Conservation (phyloP, 1,140 invertebrate genomes). For the Stenopsyche tienmushanensis region DNA sequence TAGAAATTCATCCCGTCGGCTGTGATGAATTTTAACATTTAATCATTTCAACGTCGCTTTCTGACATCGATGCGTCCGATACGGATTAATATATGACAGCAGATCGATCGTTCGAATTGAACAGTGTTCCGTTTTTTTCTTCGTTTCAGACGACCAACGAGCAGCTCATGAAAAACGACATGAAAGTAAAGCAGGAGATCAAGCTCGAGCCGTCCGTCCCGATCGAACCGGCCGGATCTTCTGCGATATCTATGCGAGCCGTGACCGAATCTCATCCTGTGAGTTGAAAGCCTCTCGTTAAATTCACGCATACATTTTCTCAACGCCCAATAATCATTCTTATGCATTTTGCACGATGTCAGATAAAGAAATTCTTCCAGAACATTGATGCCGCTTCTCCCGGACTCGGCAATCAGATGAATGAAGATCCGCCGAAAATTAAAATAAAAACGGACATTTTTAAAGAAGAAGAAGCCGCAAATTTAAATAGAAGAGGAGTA, state of each 20-base stretch:
- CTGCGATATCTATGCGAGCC: constrained; percentile 10
- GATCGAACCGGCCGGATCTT: neutral
- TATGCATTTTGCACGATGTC: too few species aligned
- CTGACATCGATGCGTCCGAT: neutral
- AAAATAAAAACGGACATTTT: constrained; percentile 40
- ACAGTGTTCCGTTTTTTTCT: neutral
- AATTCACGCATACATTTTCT: neutral
- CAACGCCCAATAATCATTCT: too few species aligned
- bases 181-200: constrained; percentile 32
- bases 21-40: too few species aligned
- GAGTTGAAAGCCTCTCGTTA: neutral
- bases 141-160: constrained; percentile 20
- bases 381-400: neutral
- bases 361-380: too few species aligned
- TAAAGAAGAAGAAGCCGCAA: constrained; percentile 24
- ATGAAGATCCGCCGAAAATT: constrained; percentile 36
- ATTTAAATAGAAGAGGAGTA: constrained; percentile 17
- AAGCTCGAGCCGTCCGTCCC: constrained; percentile 22
- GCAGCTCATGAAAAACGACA: constrained; percentile 16
- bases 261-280: constrained; percentile 11
- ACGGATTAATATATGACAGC: neutral
- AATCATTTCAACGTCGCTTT: neutral
- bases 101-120: neutral
- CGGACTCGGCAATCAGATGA: neutral
- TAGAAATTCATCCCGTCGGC: too few species aligned